phyloP scores from a whole-genome alignment of 2,797 vertebrate species.

The Anabas testudineus region DNA sequence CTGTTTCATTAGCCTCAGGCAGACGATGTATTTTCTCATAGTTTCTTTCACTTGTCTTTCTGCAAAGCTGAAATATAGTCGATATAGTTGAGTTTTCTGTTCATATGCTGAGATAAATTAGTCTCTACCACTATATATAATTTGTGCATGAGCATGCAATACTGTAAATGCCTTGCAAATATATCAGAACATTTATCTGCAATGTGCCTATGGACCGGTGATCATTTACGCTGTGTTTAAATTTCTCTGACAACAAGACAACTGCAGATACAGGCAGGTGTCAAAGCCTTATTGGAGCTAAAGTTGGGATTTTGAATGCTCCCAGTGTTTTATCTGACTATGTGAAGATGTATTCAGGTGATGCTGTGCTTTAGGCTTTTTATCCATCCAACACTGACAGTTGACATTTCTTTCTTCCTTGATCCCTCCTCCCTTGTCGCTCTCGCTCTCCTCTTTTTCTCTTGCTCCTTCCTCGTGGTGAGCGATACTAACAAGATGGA shows the following conservation, averaged over 20 bases:
- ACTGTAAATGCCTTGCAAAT: no score
- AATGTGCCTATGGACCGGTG: neutral
- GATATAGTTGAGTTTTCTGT: no score
- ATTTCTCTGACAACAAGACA: no score
- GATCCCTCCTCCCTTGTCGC: neutral
- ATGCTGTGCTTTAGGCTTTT: neutral
- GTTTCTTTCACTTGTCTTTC: no score
- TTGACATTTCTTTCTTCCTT: neutral
- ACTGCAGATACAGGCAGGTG: neutral
- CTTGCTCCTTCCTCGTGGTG: neutral
- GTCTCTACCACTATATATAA: no score
- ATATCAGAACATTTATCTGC: no score
- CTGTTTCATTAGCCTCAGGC: no score
- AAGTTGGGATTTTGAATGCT: neutral
- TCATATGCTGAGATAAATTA: no score
- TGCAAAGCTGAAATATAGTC: no score
- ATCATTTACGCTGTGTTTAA: no score
- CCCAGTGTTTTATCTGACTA: neutral
- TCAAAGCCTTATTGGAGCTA: neutral
- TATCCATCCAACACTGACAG: neutral
- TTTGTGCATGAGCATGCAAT: no score
- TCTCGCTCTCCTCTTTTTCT: neutral
- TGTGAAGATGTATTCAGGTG: neutral
- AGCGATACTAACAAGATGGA: constrained; percentile 44
- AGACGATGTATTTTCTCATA: no score